These are phyloP conservation scores for Frankliniella fusca DNA, from an alignment of 2,888 invertebrate genomes.

Conservation along the genomic window DNA sequence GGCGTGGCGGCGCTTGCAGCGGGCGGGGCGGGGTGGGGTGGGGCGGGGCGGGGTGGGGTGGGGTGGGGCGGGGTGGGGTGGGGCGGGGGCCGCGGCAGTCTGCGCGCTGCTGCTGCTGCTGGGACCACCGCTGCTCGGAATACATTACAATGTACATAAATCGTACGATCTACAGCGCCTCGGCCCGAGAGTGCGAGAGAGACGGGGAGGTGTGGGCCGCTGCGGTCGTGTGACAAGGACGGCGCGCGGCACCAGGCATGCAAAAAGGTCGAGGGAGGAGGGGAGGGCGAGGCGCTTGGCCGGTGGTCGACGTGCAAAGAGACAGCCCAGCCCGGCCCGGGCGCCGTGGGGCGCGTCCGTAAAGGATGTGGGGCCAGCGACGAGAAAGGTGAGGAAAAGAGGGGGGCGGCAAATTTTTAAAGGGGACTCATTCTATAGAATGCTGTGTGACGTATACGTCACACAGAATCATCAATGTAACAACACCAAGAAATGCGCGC, in stretches of 20 bases:
- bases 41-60: not conserved
- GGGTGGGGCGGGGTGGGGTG: not conserved
- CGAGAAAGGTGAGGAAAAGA: too few relatives aligned
- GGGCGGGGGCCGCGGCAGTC: not conserved
- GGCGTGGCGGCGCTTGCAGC: too few relatives aligned
- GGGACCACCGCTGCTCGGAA: constrained; percentile 1
- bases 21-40: too few relatives aligned
- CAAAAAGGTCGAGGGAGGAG: not conserved
- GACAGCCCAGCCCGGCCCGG: too few relatives aligned
- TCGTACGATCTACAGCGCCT: constrained; percentile 2
- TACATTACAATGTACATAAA: constrained; percentile 25
- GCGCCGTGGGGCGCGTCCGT: not conserved
- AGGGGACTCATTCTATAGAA: too few relatives aligned
- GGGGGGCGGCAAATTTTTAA: not conserved
- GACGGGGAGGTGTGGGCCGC: not conserved
- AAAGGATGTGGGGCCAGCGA: too few relatives aligned
- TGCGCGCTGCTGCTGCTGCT: not conserved
- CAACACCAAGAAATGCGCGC: too few relatives aligned
- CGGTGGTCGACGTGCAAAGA: constrained; percentile 13
- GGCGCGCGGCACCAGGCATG: not conserved
- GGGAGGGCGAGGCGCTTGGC: not conserved
- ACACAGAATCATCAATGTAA: too few relatives aligned
- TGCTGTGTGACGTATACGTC: too few relatives aligned
- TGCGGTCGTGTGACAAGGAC: not conserved
- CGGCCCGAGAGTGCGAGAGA: too few relatives aligned